A percentile compares a stretch with the other conserved stretches of the same genome.
phyloP scores from a whole-genome alignment of 1,140 invertebrate species.

The Drosophila orena region DNA sequence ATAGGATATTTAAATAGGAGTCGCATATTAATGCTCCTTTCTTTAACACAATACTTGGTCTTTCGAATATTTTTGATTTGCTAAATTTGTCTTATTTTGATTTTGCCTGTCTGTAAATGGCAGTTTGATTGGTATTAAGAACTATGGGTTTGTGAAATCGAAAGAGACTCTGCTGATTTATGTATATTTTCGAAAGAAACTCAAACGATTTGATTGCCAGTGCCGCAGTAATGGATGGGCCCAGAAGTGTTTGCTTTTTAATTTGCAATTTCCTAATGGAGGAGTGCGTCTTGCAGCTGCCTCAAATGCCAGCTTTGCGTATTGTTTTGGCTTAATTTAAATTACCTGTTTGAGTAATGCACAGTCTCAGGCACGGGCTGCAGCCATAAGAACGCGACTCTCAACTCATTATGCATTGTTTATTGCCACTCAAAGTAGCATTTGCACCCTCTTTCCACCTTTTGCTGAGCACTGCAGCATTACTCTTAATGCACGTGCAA shows the following conservation, averaged over 20 bases:
- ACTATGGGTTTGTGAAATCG: too few relatives aligned
- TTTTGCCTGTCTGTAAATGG: too few relatives aligned
- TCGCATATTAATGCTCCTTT: too few relatives aligned
- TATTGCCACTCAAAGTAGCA: slow-evolving; percentile 47
- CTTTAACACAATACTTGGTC: too few relatives aligned
- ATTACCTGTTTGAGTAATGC: slow-evolving; percentile 49
- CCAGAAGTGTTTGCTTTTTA: slow-evolving; percentile 18
- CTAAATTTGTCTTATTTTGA: too few relatives aligned
- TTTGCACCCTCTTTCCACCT: neutral
- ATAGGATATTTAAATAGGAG: too few relatives aligned
- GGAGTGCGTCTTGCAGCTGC: slow-evolving; percentile 25
- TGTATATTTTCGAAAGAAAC: neutral
- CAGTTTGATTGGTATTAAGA: too few relatives aligned
- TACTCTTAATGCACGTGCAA: slow-evolving; percentile 34
- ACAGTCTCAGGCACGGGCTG: slow-evolving; percentile 12
- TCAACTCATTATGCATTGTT: slow-evolving; percentile 52
- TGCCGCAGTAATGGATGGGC: neutral
- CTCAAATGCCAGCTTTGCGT: neutral
- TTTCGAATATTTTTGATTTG: too few relatives aligned
- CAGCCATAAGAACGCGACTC: slow-evolving; percentile 36
- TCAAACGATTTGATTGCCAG: too few relatives aligned
- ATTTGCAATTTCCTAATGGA: slow-evolving; percentile 41
- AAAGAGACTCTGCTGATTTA: too few relatives aligned
- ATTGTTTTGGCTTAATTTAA: slow-evolving; percentile 42
- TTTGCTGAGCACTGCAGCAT: slow-evolving; percentile 34